A percentile compares a stretch with the other conserved stretches of the same genome.
Evolutionary conservation across 2,888 invertebrate species (phyloP).

Genomic region (Eueremaeus valkanovi): DNA sequence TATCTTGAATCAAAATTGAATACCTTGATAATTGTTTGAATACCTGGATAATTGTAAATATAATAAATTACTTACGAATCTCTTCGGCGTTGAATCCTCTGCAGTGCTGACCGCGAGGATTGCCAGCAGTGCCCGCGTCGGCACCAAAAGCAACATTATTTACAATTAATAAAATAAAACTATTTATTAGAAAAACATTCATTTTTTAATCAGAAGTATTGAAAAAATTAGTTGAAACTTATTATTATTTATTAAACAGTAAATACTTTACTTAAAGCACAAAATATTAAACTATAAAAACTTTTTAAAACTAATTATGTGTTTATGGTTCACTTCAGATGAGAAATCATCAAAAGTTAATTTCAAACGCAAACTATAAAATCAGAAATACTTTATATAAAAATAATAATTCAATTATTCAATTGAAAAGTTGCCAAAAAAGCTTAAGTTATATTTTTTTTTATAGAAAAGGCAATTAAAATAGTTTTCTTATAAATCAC

Average conservation of each 20-base stretch:
- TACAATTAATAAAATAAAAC: background rate
- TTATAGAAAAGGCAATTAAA: too few relatives aligned
- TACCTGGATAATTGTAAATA: background rate
- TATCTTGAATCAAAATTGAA: background rate
- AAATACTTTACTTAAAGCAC: too few relatives aligned
- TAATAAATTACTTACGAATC: conserved; percentile 7
- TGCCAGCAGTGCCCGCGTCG: background rate
- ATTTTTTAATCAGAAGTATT: background rate
- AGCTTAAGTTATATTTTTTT: too few relatives aligned
- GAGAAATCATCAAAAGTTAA: too few relatives aligned
- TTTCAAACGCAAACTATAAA: background rate
- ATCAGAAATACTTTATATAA: background rate
- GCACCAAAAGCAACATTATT: background rate
- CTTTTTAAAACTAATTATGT: too few relatives aligned
- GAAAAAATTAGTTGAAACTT: too few relatives aligned
- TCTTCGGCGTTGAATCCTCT: conserved; percentile 7
- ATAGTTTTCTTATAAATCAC: too few relatives aligned
- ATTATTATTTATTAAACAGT: too few relatives aligned
- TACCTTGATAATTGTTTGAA: background rate
- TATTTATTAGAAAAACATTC: background rate
- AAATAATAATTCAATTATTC: too few relatives aligned
- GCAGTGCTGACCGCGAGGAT: conserved; percentile 9
- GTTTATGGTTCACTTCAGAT: background rate
- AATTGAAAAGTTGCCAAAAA: too few relatives aligned
- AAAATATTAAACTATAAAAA: too few relatives aligned